Evolutionary conservation across 35 echinoderm and acorn worm genomes (phyloP).

Genomic region (Amphiura filiformis): DNA sequence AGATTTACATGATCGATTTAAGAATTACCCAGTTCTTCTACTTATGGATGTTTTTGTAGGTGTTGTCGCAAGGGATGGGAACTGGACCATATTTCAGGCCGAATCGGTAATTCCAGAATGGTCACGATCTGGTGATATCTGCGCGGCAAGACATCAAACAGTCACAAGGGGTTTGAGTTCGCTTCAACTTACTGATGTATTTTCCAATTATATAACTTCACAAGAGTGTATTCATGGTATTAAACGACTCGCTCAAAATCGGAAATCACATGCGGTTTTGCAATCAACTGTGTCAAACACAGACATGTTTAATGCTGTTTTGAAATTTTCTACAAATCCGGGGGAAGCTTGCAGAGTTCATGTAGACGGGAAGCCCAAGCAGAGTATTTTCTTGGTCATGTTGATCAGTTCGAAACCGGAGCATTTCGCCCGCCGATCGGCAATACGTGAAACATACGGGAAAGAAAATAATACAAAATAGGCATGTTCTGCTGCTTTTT

Average conservation of each 20-base stretch:
- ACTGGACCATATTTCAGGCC: constrained; percentile 29
- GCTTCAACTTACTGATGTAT: neutral
- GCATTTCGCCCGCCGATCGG: neutral
- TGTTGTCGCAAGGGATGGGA: constrained; percentile 24
- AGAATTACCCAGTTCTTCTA: constrained; percentile 13
- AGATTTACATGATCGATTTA: constrained; percentile 1
- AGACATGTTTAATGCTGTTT: neutral
- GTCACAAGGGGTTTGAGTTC: constrained; percentile 36
- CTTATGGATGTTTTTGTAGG: constrained; percentile 33
- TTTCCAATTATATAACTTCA: constrained; percentile 3
- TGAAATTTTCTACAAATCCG: neutral
- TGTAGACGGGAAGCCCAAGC: neutral
- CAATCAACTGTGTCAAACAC: constrained; percentile 18
- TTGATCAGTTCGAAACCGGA: constrained; percentile 1
- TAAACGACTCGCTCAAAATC: constrained; percentile 35
- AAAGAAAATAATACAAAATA: neutral
- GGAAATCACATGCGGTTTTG: constrained; percentile 15
- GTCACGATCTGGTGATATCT: constrained; percentile 33
- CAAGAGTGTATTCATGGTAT: constrained; percentile 7
- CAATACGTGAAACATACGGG: constrained; percentile 9
- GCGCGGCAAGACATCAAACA: neutral
- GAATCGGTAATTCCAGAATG: constrained; percentile 1
- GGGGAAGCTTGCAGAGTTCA: neutral
- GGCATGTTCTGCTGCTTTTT: neutral
- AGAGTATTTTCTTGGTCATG: neutral